Evolutionary conservation across 1,140 invertebrate species (phyloP).

Genomic region (Calliopsis andreniformis): DNA sequence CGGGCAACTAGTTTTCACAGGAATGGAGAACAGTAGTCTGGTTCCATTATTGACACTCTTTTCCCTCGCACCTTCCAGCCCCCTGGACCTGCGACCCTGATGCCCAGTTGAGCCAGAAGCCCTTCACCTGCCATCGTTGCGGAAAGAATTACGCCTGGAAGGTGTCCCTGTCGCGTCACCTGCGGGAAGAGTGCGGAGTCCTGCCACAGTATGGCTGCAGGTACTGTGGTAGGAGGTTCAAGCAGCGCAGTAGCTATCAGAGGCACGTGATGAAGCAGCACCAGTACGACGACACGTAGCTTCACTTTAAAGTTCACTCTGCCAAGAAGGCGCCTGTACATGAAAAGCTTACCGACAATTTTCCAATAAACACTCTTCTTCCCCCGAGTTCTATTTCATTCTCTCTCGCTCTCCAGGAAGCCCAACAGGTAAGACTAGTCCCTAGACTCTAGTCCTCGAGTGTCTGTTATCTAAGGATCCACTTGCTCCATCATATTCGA

Average conservation of each 20-base stretch:
- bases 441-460: too few species aligned
- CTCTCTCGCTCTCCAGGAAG: too few species aligned
- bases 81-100: not conserved
- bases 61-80: slow-evolving; percentile 25
- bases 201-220: slow-evolving; percentile 50
- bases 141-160: slow-evolving; percentile 55
- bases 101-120: not conserved
- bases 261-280: slow-evolving; percentile 62
- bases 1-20: too few species aligned
- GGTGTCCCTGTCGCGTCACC: slow-evolving; percentile 42
- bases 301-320: too few species aligned
- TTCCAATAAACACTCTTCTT: not conserved
- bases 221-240: slow-evolving; percentile 79
- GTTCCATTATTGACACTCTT: not conserved
- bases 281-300: not conserved
- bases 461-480: too few species aligned
- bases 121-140: slow-evolving; percentile 25
- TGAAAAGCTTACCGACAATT: not conserved
- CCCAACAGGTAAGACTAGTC: too few species aligned
- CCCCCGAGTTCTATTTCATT: not conserved
- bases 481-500: too few species aligned
- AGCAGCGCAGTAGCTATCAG: slow-evolving; percentile 75
- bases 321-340: not conserved
- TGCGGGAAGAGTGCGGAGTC: slow-evolving; percentile 58
- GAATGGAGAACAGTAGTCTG: too few species aligned